Evolutionary conservation across 2,113 vertebrate species (phyloP), one percentile per base, ranked within the genome.

Genomic region (Siphamia tubifer): DNA sequence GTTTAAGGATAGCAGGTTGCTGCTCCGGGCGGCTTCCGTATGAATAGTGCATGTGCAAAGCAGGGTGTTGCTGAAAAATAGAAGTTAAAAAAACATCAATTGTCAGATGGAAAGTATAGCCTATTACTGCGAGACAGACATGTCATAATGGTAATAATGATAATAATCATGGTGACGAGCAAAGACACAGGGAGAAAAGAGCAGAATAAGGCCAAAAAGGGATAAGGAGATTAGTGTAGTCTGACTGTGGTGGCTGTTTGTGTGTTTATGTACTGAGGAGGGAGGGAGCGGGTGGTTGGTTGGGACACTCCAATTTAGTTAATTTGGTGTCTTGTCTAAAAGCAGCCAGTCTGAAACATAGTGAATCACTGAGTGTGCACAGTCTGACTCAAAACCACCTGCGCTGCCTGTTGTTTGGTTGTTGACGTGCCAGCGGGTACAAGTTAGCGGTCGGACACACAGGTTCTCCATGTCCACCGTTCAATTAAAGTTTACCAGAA

Each of bases 251-350:
- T 63, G 36, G 20, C 36, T 74, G 55, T 77, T 49, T 65, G 61
- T 69, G 67, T 67, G 60, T 67, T 1, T 63, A 45, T 72, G 52
- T 16, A 2, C 39, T 35, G 34, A 20, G 38, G 36, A 24, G 13
- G 12, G 36, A 8, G 15, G 6, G 23, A 1, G 6, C 12, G 21
- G 27, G 32, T 63, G 49, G 28, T 56, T 36, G 42, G 65, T 54
- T 24, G 11, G 54, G 28, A 55, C 49, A 23, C 79, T 61, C 38
- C 63, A 79, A 71, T 81, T 73, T 10, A 77, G 27, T 74, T 84
- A 74, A 82, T 83, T 81, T 77, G 74, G 62, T 57, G 77, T 88
- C 68, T 84, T 79, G 67, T 77, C 68, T 76, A 82, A 86, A 88
- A 86, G 70, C 61, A 74, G 67, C 34, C 52, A 5, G 58, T 74